Conservation (phyloP, 2,888 invertebrate genomes). For the Dorcus hopei region DNA sequence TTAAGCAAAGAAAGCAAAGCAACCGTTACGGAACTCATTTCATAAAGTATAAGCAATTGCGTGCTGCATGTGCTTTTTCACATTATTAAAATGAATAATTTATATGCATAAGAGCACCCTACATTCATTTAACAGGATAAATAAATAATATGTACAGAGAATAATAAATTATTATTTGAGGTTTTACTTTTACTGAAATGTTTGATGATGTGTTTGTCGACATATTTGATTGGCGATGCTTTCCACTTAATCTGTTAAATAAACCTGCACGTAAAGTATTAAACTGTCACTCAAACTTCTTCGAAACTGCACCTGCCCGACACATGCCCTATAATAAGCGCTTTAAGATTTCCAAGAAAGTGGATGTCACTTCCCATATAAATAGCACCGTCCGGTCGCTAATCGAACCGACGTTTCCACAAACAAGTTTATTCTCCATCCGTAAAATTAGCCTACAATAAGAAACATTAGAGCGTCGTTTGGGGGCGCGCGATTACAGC, state of each 20-base stretch:
- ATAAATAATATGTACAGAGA: too few species aligned
- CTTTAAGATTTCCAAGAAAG: not conserved
- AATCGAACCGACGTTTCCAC: not conserved
- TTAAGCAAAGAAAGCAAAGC: too few species aligned
- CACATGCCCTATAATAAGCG: not conserved
- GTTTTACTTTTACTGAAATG: too few species aligned
- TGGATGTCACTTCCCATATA: not conserved
- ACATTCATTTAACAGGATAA: too few species aligned
- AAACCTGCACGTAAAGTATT: too few species aligned
- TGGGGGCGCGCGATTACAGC: not conserved
- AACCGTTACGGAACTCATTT: too few species aligned
- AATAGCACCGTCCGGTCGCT: not conserved
- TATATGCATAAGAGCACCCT: too few species aligned
- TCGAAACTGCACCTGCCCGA: not conserved
- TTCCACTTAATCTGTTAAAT: not conserved
- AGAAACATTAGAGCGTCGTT: not conserved
- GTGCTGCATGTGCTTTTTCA: too few species aligned
- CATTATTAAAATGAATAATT: too few species aligned
- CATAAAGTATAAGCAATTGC: too few species aligned
- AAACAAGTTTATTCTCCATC: not conserved
- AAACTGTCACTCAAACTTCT: not conserved
- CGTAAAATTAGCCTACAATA: slow-evolving; percentile 1
- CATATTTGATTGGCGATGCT: not conserved
- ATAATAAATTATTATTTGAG: too few species aligned
- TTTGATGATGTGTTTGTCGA: not conserved